These are phyloP conservation scores for Hirtodrosophila alboralis DNA, from an alignment of 2,888 invertebrate species.

Conservation along the genomic window DNA sequence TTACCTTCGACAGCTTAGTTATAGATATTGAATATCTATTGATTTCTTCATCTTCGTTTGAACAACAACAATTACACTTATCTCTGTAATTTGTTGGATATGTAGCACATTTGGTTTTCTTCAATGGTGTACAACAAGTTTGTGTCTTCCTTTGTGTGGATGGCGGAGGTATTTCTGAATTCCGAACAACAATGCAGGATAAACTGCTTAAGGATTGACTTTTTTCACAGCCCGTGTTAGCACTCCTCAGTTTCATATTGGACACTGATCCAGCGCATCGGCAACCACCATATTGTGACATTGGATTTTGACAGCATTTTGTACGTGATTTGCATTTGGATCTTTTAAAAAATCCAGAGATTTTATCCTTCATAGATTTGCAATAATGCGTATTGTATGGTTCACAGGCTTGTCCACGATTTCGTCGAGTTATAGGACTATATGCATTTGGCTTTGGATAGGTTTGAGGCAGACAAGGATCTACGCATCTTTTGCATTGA, in stretches of 20 bases:
- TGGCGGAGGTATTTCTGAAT: background rate
- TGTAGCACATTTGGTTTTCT: constrained; percentile 13
- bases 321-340: constrained; percentile 19
- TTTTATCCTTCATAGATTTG: constrained; percentile 19
- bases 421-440: background rate
- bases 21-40: background rate
- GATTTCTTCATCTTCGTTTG: background rate
- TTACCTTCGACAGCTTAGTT: constrained; percentile 27
- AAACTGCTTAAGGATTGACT: constrained; percentile 1
- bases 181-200: background rate
- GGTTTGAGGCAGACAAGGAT: background rate
- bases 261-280: background rate
- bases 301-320: background rate
- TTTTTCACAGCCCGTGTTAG: background rate
- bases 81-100: constrained; percentile 52
- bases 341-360: constrained; percentile 37
- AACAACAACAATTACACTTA: background rate
- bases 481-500: background rate
- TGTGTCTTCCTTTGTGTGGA: background rate
- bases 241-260: background rate
- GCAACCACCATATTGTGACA: background rate
- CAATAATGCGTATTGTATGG: background rate
- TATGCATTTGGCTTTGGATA: background rate
- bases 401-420: background rate
- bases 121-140: background rate